These are phyloP conservation scores for Gallinago media DNA, from an alignment of 2,113 vertebrate species.

Conservation along the genomic window DNA sequence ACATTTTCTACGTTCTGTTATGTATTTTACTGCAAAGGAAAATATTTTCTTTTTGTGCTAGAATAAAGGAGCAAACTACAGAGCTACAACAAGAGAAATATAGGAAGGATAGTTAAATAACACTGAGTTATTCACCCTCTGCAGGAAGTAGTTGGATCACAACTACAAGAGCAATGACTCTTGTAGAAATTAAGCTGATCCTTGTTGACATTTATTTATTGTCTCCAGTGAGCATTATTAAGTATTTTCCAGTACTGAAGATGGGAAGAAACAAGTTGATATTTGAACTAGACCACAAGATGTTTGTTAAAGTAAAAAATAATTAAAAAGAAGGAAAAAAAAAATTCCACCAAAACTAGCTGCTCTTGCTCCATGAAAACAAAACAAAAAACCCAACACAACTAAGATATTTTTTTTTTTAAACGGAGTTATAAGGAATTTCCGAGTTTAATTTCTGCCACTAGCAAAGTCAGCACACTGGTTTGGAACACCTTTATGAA, in stretches of 20 bases:
- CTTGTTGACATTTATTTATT: neutral
- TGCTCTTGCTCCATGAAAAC: neutral
- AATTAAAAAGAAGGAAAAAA: neutral
- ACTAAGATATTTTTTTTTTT: neutral
- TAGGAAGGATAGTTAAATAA: neutral
- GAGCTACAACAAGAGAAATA: neutral
- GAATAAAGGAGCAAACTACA: neutral
- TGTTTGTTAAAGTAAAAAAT: neutral
- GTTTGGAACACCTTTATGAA: neutral
- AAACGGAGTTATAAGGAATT: neutral
- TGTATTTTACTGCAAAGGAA: neutral
- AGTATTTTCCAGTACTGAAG: neutral
- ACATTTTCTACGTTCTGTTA: neutral
- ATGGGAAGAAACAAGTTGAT: neutral
- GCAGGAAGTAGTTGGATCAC: neutral
- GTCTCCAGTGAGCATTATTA: neutral
- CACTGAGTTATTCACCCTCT: neutral
- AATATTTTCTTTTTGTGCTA: neutral
- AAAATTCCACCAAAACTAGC: neutral
- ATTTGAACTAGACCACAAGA: rapidly evolving
- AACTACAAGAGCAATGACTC: neutral
- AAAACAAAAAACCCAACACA: neutral
- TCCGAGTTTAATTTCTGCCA: neutral
- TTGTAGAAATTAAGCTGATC: neutral
- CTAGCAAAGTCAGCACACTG: neutral